Evolutionary conservation across 2,113 vertebrate species (phyloP).

Genomic region (Neolamprologus cancellatus): DNA sequence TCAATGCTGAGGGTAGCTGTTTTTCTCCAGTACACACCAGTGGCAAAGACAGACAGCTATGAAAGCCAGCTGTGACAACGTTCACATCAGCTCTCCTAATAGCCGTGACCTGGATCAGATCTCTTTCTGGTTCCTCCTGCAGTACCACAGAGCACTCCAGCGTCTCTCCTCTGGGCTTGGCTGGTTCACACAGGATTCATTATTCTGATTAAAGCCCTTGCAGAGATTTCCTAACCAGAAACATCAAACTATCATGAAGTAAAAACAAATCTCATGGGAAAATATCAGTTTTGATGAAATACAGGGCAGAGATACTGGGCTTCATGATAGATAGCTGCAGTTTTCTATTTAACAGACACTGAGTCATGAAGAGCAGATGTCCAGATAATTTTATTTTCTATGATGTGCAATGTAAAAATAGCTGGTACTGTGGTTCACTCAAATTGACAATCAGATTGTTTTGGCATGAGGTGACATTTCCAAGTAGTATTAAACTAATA

Average conservation of each 20-base stretch:
- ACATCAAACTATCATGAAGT: conserved; percentile 20
- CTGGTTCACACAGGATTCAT: conserved; percentile 27
- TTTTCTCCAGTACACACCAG: conserved; percentile 10
- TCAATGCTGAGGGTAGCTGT: conserved; percentile 8
- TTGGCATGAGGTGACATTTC: neutral
- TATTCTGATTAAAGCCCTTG: conserved; percentile 26
- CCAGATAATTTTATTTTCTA: neutral
- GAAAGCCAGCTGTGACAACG: conserved; percentile 53
- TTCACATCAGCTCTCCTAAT: conserved; percentile 34
- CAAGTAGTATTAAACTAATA: neutral
- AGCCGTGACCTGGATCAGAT: conserved; percentile 33
- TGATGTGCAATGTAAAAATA: neutral
- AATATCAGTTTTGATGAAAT: neutral
- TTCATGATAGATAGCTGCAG: neutral
- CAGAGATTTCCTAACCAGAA: conserved; percentile 19
- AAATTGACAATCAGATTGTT: neutral
- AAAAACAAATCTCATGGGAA: conserved; percentile 11
- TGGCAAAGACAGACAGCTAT: conserved; percentile 5
- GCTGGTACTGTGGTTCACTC: neutral
- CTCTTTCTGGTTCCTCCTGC: conserved; percentile 6
- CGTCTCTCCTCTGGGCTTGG: conserved; percentile 10
- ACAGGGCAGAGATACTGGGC: neutral
- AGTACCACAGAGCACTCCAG: neutral
- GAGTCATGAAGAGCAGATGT: neutral
- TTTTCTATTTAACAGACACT: neutral